These are phyloP conservation scores for Enhydra lutris DNA, from an alignment of 2,113 vertebrate species.

Conservation along the genomic window DNA sequence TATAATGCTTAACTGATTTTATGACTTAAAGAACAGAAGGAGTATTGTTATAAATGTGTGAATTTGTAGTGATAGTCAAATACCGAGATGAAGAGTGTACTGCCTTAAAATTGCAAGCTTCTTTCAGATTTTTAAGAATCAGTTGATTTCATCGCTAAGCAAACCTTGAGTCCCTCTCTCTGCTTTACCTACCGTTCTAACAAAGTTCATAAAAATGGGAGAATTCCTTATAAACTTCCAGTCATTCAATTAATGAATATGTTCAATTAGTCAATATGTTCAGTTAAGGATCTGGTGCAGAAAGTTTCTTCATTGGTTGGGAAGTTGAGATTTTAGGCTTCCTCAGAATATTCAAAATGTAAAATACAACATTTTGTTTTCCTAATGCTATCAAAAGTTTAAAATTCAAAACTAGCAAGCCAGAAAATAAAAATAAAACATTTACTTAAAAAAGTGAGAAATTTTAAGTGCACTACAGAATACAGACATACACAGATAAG, in stretches of 20 bases:
- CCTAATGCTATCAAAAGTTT: not conserved
- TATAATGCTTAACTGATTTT: not conserved
- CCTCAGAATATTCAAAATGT: not conserved
- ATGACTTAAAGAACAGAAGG: not conserved
- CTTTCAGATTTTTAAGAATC: not conserved
- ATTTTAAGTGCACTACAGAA: accelerated
- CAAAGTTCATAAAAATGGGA: not conserved
- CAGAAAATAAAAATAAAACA: not conserved
- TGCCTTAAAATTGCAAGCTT: not conserved
- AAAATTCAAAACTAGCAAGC: not conserved
- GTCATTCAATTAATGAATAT: not conserved
- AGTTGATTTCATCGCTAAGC: not conserved
- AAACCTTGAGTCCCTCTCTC: not conserved
- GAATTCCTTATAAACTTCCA: not conserved
- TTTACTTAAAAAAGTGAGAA: not conserved
- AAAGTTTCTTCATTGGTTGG: not conserved
- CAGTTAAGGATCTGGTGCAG: not conserved
- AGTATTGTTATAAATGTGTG: not conserved
- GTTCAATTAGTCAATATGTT: not conserved
- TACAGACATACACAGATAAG: not conserved
- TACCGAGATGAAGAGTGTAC: not conserved
- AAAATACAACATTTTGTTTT: not conserved
- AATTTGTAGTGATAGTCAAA: not conserved
- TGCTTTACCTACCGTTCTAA: not conserved
- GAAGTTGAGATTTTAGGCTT: not conserved